Evolutionary conservation across 2,113 vertebrate species (phyloP), one percentile per base, ranked within the genome.

Genomic region (Leuciscus idus): DNA sequence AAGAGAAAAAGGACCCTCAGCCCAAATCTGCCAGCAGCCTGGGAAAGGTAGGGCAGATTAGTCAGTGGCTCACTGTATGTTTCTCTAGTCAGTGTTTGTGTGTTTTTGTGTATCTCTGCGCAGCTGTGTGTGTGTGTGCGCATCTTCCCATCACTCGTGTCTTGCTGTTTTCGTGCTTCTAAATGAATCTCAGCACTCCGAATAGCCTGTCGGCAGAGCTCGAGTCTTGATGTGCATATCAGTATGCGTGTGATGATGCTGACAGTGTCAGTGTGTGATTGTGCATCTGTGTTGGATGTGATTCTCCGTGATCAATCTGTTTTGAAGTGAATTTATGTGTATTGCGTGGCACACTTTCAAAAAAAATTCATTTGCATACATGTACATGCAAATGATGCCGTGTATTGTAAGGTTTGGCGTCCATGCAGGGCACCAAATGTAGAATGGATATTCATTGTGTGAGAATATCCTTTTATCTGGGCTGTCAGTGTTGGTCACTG

Each of bases 21-120:
- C 91, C 85, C 80, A 89, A 77, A 88, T 81, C 85, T 30, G 46
- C 87, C 1, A 88, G 88, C 84, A 73, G 19, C 87, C 72, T 87
- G 62, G 91, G 89, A 62, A 94, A 94, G 92, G 94, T 95, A 94
- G 84, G 93, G 87, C 85, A 81, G 86, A 55, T 75, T 62, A 70
- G 86, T 52, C 74, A 64, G 68, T 46, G 57, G 52, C 55, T 19
- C 21, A 28, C 62, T 57, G 55, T 84, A 39, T 70, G 23, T 62
- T 15, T 72, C 62, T 81, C 39, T 50, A 12, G 68, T 81, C 30
- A 76, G 64, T 85, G 50, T 48, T 33, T 82, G 9, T 61, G n/a
- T 66, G 66, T 79, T 6, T 75, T 10, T 82, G 28, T 84, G 81
- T 57, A 52, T 48, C 12, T 55, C n/a, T 46, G 76, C 6, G 7